Percentiles rank a stretch among this genome's conserved stretches.
Evolutionary conservation across 37 sponge, comb jelly and placozoan genomes (phyloP).

Genomic region (Agelas oroides): DNA sequence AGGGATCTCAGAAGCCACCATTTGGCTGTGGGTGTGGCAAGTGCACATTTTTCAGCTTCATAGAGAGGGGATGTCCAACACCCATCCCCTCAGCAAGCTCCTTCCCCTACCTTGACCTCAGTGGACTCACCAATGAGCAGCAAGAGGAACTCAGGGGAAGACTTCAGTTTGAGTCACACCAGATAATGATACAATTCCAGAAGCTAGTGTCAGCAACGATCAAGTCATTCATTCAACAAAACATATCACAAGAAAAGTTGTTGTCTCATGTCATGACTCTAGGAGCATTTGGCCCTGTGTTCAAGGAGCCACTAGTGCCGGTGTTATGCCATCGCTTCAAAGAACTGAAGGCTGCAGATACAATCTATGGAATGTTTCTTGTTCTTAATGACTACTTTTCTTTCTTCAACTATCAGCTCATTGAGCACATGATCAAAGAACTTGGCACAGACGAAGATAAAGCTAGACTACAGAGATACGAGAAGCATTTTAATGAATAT

Average conservation of each 20-base stretch:
- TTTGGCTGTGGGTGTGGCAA: conserved; percentile 34
- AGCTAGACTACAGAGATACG: neutral
- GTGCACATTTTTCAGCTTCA: neutral
- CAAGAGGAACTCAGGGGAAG: neutral
- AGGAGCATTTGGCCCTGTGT: neutral
- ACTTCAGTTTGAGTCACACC: neutral
- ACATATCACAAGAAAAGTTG: neutral
- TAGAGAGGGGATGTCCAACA: neutral
- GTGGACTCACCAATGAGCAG: neutral
- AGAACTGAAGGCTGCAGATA: neutral
- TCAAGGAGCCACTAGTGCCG: neutral
- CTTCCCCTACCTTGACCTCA: conserved; percentile 14
- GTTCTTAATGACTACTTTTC: neutral
- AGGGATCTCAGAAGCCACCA: no score
- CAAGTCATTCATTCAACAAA: neutral
- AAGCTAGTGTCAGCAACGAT: neutral
- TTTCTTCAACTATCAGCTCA: neutral
- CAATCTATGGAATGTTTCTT: neutral
- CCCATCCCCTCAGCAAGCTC: neutral
- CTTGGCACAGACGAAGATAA: neutral
- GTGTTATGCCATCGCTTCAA: neutral
- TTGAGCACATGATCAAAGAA: neutral
- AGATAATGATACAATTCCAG: neutral
- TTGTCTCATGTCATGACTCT: neutral
- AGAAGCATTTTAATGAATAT: neutral